Percentiles rank a stretch among this genome's conserved stretches.
phyloP scores from a whole-genome alignment of 2,888 invertebrate species.

The Limnephilus auricula region DNA sequence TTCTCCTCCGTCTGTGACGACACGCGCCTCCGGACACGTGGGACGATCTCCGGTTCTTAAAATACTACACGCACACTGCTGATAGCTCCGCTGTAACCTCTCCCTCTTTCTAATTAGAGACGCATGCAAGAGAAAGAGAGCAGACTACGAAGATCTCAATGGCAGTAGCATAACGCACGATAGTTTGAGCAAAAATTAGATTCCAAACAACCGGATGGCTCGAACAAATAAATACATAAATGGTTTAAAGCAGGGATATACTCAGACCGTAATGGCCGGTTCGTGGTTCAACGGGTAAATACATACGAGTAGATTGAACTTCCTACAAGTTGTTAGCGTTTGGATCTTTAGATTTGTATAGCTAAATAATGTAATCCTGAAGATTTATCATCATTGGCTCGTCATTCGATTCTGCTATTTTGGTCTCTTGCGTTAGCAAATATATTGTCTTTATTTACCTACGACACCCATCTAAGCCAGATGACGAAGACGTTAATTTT shows the following conservation, averaged over 20 bases:
- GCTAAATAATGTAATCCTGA: neutral
- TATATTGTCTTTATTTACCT: neutral
- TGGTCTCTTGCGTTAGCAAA: neutral
- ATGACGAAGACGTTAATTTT: neutral
- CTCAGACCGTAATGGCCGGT: neutral
- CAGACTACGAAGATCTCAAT: neutral
- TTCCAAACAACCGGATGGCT: conserved; percentile 16
- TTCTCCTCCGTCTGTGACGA: conserved; percentile 1
- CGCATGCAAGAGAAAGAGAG: neutral
- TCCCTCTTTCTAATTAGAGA: neutral
- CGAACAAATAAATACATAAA: neutral
- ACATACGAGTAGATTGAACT: neutral
- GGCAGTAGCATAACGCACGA: neutral
- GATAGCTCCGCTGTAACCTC: neutral
- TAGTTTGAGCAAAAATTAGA: neutral
- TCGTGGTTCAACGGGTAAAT: conserved; percentile 2
- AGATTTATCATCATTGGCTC: neutral
- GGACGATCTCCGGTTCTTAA: conserved; percentile 38
- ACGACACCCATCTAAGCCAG: neutral
- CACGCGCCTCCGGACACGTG: conserved; percentile 37
- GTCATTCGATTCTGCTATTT: neutral
- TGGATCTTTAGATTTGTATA: neutral
- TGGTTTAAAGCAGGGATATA: neutral
- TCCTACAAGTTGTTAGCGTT: neutral
- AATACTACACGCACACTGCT: conserved; percentile 2